These are phyloP conservation scores for Clarias platycephalus DNA, from an alignment of 2,797 vertebrate genomes.

Conservation along the genomic window DNA sequence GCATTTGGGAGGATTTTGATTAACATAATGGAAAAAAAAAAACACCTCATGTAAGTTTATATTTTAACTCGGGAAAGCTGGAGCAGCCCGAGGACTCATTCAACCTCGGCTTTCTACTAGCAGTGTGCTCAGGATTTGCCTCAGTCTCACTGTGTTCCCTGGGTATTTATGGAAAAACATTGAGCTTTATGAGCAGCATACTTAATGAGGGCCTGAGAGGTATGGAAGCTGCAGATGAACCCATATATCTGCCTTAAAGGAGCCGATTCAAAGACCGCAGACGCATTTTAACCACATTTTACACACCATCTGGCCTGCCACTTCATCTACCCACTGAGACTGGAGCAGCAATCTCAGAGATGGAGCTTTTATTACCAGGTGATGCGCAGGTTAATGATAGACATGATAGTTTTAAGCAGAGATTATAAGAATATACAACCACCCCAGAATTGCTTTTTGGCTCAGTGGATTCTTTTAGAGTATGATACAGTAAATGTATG, in stretches of 20 bases:
- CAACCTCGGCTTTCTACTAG: constrained; percentile 76
- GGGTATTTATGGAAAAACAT: constrained; percentile 80
- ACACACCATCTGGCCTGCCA: constrained; percentile 56
- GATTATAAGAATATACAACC: constrained; percentile 34
- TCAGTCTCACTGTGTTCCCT: constrained; percentile 68
- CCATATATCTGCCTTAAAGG: constrained; percentile 71
- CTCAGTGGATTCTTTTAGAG: constrained; percentile 6
- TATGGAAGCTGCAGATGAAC: constrained; percentile 65
- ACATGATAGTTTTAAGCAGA: constrained; percentile 43
- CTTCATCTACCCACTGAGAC: constrained; percentile 44
- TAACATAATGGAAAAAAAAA: constrained; percentile 79
- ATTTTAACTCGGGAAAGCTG: constrained; percentile 76
- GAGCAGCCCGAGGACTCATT: constrained; percentile 80
- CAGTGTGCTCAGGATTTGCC: constrained; percentile 65
- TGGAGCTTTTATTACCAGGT: constrained; percentile 42
- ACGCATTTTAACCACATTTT: constrained; percentile 62
- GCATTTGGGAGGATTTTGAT: constrained; percentile 77
- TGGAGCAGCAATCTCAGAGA: constrained; percentile 55
- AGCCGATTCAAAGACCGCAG: constrained; percentile 57
- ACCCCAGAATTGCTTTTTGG: constrained; percentile 54
- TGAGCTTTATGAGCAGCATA: constrained; percentile 75
- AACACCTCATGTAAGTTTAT: constrained; percentile 76
- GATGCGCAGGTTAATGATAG: constrained; percentile 47
- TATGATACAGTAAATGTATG: constrained; percentile 5
- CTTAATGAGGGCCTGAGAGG: constrained; percentile 70